A percentile compares a stretch with the other conserved stretches of the same genome.
phyloP scores from a whole-genome alignment of 2,797 vertebrate species.

The Zalophus californianus region DNA sequence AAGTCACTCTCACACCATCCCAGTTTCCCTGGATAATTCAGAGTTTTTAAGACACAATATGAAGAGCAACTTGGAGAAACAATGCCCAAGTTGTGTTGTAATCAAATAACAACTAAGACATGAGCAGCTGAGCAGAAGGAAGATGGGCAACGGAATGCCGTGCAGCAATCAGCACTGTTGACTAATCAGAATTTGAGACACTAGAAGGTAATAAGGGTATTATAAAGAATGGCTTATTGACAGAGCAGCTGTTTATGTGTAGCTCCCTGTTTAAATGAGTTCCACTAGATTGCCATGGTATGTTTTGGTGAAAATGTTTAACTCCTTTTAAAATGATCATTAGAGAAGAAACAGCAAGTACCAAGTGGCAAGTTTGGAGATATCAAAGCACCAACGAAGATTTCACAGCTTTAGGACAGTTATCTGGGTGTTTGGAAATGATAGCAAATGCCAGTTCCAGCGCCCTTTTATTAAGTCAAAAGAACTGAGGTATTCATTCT shows the following conservation, averaged over 20 bases:
- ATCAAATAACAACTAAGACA: slow-evolving; percentile 90
- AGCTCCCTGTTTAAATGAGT: slow-evolving; percentile 90
- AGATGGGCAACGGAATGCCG: slow-evolving; percentile 98
- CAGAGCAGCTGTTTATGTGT: slow-evolving; percentile 99
- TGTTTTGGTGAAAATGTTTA: slow-evolving; percentile 88
- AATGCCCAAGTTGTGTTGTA: slow-evolving; percentile 96
- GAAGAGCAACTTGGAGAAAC: slow-evolving; percentile 92
- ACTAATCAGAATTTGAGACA: slow-evolving; percentile 99
- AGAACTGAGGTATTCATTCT: slow-evolving; percentile 74
- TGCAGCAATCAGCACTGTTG: slow-evolving; percentile 99
- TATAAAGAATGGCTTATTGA: slow-evolving; percentile 98
- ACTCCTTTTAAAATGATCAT: slow-evolving; percentile 83
- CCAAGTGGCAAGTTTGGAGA: slow-evolving; percentile 81
- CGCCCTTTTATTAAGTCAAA: slow-evolving; percentile 80
- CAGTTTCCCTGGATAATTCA: slow-evolving; percentile 69
- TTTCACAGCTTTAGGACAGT: slow-evolving; percentile 71
- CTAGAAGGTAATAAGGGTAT: slow-evolving; percentile 98
- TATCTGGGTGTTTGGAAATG: slow-evolving; percentile 75
- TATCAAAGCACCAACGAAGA: slow-evolving; percentile 69
- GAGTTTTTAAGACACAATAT: slow-evolving; percentile 84
- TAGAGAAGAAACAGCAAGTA: slow-evolving; percentile 78
- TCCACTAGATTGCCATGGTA: slow-evolving; percentile 88
- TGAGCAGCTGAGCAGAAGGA: slow-evolving; percentile 98
- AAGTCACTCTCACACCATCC: slow-evolving; percentile 55
- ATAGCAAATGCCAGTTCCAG: slow-evolving; percentile 77